These are phyloP conservation scores for Gallinago jamesoni DNA, from an alignment of 2,113 vertebrate genomes.

Conservation along the genomic window DNA sequence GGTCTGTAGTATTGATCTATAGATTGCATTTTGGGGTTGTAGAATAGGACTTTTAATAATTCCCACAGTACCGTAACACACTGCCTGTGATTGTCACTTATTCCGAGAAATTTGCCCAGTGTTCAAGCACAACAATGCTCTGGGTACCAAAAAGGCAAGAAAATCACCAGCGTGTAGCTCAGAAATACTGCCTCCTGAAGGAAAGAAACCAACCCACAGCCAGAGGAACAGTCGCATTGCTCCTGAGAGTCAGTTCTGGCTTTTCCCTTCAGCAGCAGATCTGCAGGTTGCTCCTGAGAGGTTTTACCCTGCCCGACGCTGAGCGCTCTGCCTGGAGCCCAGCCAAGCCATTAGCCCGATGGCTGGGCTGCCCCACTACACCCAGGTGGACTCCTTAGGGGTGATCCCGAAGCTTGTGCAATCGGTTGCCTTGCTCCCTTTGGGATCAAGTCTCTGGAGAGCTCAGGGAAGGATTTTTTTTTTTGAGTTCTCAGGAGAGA, in stretches of 20 bases:
- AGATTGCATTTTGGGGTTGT: background rate
- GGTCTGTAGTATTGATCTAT: background rate
- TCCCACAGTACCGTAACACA: background rate
- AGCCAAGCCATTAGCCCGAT: background rate
- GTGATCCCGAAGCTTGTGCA: background rate
- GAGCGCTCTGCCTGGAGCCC: background rate
- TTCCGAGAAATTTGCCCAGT: background rate
- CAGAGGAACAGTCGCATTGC: background rate
- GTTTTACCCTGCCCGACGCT: rapidly evolving
- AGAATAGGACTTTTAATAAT: background rate
- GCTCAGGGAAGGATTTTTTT: background rate
- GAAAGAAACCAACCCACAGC: background rate
- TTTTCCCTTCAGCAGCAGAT: background rate
- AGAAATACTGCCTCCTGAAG: background rate
- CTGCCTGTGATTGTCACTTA: background rate
- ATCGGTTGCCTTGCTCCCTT: background rate
- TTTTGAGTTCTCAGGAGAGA: background rate
- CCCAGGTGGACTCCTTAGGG: background rate
- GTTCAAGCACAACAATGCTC: background rate
- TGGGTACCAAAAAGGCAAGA: background rate
- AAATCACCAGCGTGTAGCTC: background rate
- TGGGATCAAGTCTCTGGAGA: background rate
- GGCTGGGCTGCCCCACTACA: background rate
- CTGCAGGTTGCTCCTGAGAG: background rate
- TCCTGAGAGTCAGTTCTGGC: background rate